Percentiles rank a stretch among this genome's conserved stretches.
These are phyloP conservation scores for Macrotrachela quadricornifera DNA, from an alignment of 1,140 invertebrate genomes.

Conservation along the genomic window DNA sequence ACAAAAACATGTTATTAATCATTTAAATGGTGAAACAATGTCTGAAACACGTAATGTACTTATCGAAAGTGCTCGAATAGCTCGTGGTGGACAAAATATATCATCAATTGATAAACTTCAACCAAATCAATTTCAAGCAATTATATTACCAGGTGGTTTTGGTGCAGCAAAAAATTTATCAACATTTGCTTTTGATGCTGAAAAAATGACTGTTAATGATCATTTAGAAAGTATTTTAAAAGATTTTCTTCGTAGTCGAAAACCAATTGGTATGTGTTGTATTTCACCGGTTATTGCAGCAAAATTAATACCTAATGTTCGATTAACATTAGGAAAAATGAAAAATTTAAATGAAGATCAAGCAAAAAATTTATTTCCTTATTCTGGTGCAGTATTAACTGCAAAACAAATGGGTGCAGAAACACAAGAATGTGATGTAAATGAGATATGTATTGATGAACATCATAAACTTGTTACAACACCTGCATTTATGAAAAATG, in stretches of 20 bases:
- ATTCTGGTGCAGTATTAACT: conserved; percentile 34
- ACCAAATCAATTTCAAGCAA: conserved; percentile 27
- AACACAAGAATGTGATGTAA: conserved; percentile 27
- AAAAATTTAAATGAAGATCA: conserved; percentile 3
- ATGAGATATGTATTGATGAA: conserved; percentile 33
- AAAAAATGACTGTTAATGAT: conserved; percentile 32
- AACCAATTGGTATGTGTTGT: conserved; percentile 40
- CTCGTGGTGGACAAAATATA: conserved; percentile 29
- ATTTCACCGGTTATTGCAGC: conserved; percentile 40
- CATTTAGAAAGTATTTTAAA: conserved; percentile 35
- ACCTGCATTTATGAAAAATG: conserved; percentile 40
- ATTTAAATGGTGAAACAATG: conserved; percentile 28
- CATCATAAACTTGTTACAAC: conserved; percentile 37
- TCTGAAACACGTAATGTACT: conserved; percentile 34
- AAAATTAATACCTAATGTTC: conserved; percentile 32
- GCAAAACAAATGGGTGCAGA: conserved; percentile 34
- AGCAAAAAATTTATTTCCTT: conserved; percentile 35
- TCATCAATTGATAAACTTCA: conserved; percentile 32
- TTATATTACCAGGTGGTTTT: conserved; percentile 42
- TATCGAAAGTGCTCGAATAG: conserved; percentile 39
- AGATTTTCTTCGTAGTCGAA: conserved; percentile 35
- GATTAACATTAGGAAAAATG: conserved; percentile 32
- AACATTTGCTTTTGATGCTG: conserved; percentile 34
- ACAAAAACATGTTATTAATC: conserved; percentile 37
- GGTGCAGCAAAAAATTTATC: conserved; percentile 42